Evolutionary conservation across 2,888 invertebrate species (phyloP).

Genomic region (Sesamia inferens): DNA sequence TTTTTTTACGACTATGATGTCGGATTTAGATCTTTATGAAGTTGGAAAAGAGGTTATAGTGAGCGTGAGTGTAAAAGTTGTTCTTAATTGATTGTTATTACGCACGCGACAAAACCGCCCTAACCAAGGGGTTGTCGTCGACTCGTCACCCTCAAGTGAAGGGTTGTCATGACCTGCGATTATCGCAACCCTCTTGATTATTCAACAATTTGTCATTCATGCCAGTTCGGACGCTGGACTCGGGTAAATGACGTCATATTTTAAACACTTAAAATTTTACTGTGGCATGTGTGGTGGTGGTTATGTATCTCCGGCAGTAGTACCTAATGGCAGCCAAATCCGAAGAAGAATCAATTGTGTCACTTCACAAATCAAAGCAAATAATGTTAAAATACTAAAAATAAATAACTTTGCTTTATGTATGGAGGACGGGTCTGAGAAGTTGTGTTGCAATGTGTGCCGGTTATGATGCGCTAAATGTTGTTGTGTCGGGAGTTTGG

Average conservation of each 20-base stretch:
- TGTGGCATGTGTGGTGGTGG: background rate
- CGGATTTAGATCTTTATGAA: slow-evolving; percentile 28
- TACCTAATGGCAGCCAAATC: background rate
- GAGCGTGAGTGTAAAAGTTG: slow-evolving; percentile 28
- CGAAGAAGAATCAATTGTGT: background rate
- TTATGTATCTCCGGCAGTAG: no score
- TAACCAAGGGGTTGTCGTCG: slow-evolving; percentile 71
- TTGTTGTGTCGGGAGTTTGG: no score
- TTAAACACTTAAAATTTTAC: background rate
- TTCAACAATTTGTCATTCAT: slow-evolving; percentile 77
- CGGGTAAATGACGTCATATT: slow-evolving; percentile 49
- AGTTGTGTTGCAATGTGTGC: no score
- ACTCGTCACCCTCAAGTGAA: slow-evolving; percentile 77
- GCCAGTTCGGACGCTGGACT: slow-evolving; percentile 58
- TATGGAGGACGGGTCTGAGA: no score
- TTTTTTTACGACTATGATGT: background rate
- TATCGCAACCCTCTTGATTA: slow-evolving; percentile 80
- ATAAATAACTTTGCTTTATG: background rate
- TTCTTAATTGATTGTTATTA: slow-evolving; percentile 70
- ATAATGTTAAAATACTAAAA: background rate
- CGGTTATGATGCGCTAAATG: no score
- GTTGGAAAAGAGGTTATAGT: slow-evolving; percentile 35
- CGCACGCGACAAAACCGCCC: slow-evolving; percentile 80
- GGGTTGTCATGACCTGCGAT: slow-evolving; percentile 74
- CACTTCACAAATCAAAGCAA: background rate